phyloP scores from a whole-genome alignment of 1,140 invertebrate species.

The Drosophila sp. region DNA sequence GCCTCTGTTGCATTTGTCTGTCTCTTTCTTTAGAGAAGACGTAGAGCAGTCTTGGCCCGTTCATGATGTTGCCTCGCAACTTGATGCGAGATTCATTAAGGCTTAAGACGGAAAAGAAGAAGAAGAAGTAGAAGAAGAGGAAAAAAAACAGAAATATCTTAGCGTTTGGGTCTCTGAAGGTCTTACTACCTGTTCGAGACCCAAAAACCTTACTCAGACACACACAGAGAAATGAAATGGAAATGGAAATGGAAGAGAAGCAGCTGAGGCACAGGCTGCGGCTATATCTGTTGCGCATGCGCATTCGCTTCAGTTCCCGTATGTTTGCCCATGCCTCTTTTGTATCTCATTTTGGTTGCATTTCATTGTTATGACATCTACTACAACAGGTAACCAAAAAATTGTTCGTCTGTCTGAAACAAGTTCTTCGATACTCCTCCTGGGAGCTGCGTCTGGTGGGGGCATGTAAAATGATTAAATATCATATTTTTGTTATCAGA shows the following conservation, averaged over 20 bases:
- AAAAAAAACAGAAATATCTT: conserved; percentile 49
- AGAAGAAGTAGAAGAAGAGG: conserved; percentile 12
- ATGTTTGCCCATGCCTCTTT: conserved; percentile 40
- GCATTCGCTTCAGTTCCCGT: conserved; percentile 42
- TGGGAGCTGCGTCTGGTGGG: conserved; percentile 10
- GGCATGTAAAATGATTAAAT: conserved; percentile 77
- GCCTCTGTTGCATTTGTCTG: background rate
- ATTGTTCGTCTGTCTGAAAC: conserved; percentile 55
- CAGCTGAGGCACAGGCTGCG: conserved; percentile 45
- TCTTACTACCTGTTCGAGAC: conserved; percentile 71
- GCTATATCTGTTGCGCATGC: conserved; percentile 60
- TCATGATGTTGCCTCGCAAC: conserved; percentile 50
- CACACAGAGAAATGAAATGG: conserved; percentile 18
- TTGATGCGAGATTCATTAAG: conserved; percentile 81
- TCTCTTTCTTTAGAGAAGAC: conserved; percentile 6
- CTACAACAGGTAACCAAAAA: conserved; percentile 65
- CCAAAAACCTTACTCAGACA: conserved; percentile 57
- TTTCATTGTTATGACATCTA: conserved; percentile 82
- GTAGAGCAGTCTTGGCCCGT: conserved; percentile 20
- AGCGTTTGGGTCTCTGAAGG: conserved; percentile 66
- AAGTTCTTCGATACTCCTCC: conserved; percentile 43
- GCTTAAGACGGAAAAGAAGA: conserved; percentile 57
- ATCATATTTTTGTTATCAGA: conserved; percentile 80
- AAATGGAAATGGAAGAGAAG: conserved; percentile 20
- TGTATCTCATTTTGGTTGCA: conserved; percentile 71